A percentile compares a stretch with the other conserved stretches of the same genome.
phyloP scores from a whole-genome alignment of 2,113 vertebrate species.

The Cervus canadensis region DNA sequence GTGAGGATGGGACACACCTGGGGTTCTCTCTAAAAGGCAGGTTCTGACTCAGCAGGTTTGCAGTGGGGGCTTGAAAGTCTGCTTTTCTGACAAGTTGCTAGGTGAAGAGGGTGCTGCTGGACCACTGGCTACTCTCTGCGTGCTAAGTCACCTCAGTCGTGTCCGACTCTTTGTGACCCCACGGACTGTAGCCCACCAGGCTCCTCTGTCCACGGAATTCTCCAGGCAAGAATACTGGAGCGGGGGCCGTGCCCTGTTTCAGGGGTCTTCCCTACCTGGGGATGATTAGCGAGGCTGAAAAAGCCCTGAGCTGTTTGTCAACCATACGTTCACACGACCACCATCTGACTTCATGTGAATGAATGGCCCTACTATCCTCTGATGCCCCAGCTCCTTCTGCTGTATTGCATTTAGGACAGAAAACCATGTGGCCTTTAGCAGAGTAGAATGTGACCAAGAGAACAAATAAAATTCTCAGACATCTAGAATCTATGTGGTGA shows the following conservation, averaged over 20 bases:
- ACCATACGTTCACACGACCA: not conserved
- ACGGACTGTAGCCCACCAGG: not conserved
- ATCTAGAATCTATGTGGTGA: not conserved
- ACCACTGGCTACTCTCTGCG: not conserved
- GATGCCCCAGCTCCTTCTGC: not conserved
- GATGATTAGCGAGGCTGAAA: not conserved
- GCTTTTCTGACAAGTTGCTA: not conserved
- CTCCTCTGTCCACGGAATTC: not conserved
- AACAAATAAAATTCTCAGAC: not conserved
- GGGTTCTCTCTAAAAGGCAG: not conserved
- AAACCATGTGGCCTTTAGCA: not conserved
- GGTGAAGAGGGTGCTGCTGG: not conserved
- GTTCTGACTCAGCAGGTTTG: not conserved
- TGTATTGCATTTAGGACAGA: not conserved
- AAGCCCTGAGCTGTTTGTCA: not conserved
- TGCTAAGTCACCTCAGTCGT: not conserved
- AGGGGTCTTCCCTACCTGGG: not conserved
- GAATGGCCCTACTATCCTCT: not conserved
- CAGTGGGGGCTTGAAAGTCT: too few species aligned
- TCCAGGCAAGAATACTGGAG: not conserved
- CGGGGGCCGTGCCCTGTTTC: not conserved
- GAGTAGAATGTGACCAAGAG: not conserved
- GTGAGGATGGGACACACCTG: not conserved
- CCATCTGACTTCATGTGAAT: too few species aligned
- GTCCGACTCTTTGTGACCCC: not conserved